Conservation (phyloP, 2,797 vertebrate genomes). For the Lemur catta region DNA sequence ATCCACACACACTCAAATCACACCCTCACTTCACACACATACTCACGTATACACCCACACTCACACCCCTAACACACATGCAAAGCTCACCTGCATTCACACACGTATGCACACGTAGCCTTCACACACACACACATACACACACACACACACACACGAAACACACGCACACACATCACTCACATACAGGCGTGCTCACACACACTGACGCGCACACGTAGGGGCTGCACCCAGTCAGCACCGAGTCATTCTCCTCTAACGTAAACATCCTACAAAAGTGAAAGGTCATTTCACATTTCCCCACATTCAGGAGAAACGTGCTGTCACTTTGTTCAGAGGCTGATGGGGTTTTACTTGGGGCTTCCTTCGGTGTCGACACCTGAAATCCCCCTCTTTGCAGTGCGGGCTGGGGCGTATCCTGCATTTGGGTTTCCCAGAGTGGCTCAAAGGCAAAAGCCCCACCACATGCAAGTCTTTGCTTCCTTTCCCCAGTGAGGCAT, state of each 20-base stretch:
- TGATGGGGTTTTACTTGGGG: not conserved
- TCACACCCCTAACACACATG: not conserved
- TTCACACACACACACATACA: not conserved
- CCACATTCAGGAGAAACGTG: not conserved
- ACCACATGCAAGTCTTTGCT: not conserved
- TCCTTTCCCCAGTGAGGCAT: not conserved
- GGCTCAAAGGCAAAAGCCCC: not conserved
- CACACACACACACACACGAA: no score
- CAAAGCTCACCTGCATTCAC: not conserved
- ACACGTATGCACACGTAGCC: not conserved
- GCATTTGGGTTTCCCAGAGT: not conserved
- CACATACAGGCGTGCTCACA: no score
- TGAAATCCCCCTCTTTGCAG: not conserved
- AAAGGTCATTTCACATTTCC: not conserved
- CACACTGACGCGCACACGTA: not conserved
- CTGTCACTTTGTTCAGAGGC: not conserved
- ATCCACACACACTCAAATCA: not conserved
- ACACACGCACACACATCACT: not conserved
- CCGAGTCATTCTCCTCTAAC: not conserved
- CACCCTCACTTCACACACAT: not conserved
- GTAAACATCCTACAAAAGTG: constrained; percentile 41
- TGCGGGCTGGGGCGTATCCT: not conserved
- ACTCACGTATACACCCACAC: not conserved
- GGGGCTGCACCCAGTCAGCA: not conserved
- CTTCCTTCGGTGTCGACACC: not conserved